phyloP scores from a whole-genome alignment of 1,140 invertebrate species.

The Galleria mellonella region DNA sequence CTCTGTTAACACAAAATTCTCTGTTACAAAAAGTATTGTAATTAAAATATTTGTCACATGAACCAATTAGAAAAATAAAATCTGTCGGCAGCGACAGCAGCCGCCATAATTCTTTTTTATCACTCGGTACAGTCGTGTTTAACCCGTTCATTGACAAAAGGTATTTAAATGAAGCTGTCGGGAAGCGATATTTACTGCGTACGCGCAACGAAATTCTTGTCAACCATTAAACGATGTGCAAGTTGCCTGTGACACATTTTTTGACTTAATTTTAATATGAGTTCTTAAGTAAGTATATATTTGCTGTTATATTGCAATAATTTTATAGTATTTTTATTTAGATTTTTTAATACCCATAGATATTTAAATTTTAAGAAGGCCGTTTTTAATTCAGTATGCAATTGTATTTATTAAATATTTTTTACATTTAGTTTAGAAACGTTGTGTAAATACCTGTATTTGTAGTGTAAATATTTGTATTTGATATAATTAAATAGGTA shows the following conservation, averaged over 20 bases:
- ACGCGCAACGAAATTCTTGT: constrained; percentile 35
- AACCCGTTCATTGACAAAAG: constrained; percentile 74
- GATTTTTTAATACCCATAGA: too few relatives aligned
- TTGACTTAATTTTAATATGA: too few relatives aligned
- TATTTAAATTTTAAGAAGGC: too few relatives aligned
- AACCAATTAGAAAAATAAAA: constrained; percentile 56
- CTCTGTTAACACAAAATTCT: constrained; percentile 7
- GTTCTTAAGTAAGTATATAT: too few relatives aligned
- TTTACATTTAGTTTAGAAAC: too few relatives aligned
- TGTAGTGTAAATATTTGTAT: too few relatives aligned
- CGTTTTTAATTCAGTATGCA: too few relatives aligned
- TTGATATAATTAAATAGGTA: too few relatives aligned
- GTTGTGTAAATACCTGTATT: too few relatives aligned
- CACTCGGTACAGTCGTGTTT: constrained; percentile 47
- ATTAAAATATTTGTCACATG: constrained; percentile 67
- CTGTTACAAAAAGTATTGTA: constrained; percentile 26
- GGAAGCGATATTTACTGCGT: constrained; percentile 63
- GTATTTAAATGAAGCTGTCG: constrained; percentile 73
- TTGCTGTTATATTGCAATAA: too few relatives aligned
- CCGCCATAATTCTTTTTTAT: constrained; percentile 70
- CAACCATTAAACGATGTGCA: constrained; percentile 45
- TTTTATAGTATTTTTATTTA: too few relatives aligned
- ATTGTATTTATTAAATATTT: too few relatives aligned
- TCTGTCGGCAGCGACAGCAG: constrained; percentile 25
- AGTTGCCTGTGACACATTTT: constrained; percentile 4